Conservation (phyloP, 2,888 invertebrate genomes). For the Anthrax anthrax region DNA sequence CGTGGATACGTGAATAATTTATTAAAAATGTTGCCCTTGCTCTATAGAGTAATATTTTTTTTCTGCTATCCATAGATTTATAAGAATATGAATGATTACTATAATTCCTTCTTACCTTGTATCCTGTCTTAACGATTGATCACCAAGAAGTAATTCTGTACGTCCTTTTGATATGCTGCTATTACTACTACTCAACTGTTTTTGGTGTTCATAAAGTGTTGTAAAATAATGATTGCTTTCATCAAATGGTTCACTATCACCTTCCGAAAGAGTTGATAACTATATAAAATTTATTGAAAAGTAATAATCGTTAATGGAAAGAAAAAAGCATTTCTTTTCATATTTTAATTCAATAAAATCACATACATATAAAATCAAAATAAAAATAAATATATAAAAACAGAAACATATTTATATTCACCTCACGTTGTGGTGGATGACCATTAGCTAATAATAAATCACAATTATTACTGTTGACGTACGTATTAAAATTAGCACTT, state of each 20-base stretch:
- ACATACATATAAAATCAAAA: no score
- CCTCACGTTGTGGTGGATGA: constrained; percentile 34
- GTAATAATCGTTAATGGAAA: no score
- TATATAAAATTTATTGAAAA: no score
- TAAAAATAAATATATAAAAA: background rate
- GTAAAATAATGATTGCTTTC: constrained; percentile 8
- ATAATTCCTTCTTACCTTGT: constrained; percentile 28
- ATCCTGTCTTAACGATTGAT: constrained; percentile 30
- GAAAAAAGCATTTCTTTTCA: background rate
- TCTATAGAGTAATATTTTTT: no score
- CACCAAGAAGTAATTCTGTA: constrained; percentile 34
- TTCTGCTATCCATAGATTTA: no score
- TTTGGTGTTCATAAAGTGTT: constrained; percentile 12
- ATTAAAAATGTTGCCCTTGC: no score
- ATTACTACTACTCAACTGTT: constrained; percentile 22
- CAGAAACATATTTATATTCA: constrained; percentile 14
- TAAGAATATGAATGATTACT: no score
- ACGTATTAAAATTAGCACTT: constrained; percentile 5
- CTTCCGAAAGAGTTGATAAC: constrained; percentile 30
- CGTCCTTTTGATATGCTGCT: constrained; percentile 37
- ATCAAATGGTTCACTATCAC: constrained; percentile 14
- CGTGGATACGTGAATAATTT: background rate
- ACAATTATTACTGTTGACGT: constrained; percentile 25
- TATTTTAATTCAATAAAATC: background rate
- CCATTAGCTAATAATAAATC: constrained; percentile 33